Evolutionary conservation across 2,888 invertebrate species (phyloP), one percentile per base, ranked within the genome.

Genomic region (Drosophila recens): DNA sequence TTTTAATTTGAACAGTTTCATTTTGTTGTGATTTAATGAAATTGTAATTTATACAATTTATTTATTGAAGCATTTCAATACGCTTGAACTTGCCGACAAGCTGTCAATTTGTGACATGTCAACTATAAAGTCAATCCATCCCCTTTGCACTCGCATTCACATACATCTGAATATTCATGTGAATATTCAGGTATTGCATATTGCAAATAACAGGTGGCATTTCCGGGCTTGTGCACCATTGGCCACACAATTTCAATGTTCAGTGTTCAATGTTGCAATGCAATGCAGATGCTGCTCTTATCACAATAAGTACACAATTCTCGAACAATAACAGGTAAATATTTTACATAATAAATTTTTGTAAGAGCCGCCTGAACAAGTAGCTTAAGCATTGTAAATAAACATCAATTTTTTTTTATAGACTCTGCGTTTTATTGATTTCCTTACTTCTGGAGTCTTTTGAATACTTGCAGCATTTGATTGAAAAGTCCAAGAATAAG

Each of bases 51-150:
- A 58, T 64, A 51, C 40, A 73, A 74, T 56, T 56, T 54, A 76
- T 83, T 88, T 83, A 88, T 71, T 80, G 72, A 86, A 80, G 75
- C 88, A 72, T 76, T 75, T 53, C 72, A 78, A 75, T 71, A 58
- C 77, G 75, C 72, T 53, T 68, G 69, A 80, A 61, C 68, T 79
- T 86, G 57, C 85, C 68, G 74, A 56, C 78, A 76, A 80, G 65
- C 81, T 82, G 82, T 69, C 79, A 74, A 63, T 59, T 68, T 67
- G 67, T 53, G 53, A 70, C 65, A 64, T 43, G 46, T 64, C 54
- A 66, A 40, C 64, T 51, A 38, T 46, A 40, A 43, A 40, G 23
- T 5, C 20, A 8, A 5, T 13, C 9, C 42, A n/a, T 11, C 30
- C 33, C n/a, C 20, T 8, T 57, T 45, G 15, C 17, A 42, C 38